Evolutionary conservation across 1,140 invertebrate species (phyloP), one percentile per base, ranked within the genome.

Genomic region (Ganaspis sp.): DNA sequence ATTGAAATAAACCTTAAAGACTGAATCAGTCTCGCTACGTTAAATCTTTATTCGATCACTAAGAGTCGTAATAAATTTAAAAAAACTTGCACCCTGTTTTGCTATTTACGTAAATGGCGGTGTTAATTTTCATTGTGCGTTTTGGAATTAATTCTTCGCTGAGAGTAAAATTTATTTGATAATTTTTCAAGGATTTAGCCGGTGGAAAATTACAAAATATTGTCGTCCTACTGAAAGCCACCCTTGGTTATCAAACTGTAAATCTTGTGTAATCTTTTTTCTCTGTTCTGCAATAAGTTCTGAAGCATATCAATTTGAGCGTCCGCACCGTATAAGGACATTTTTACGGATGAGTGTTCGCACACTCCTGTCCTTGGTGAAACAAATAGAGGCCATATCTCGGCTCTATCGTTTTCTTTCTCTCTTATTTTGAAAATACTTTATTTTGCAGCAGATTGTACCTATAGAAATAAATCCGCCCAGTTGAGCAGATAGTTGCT

Each of bases 401-500:
- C 58, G 58, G 58, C 23, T 29, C 23, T 26, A 64, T 64, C 71
- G 71, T 49, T 53, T 29, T 64, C 42, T 64, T 29, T 70, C 42
- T 23, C 74, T 38, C 53, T 54, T 76, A 74, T 75, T 69, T 78
- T 38, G 71, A 74, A 85, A 89, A 90, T 86, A 89, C 82, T 89
- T 88, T 89, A 90, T 90, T 88, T 87, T 73, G 81, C 77, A 84
- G 87, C 87, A 90, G 87, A 89, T 89, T 88, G 89, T 87, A 89
- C 86, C 87, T 88, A 88, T 90, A 87, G 87, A 87, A 87, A 89
- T 90, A 90, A 91, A 91, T 90, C 86, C 84, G 81, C 75, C 82
- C 82, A 81, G 82, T 86, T 87, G 86, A 87, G 84, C 87, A 85
- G 88, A 89, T 89, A 87, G 95, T 95, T 92, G 95, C 95, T 26